phyloP scores from a whole-genome alignment of 2,113 vertebrate genomes.

The Nestor notabilis region DNA sequence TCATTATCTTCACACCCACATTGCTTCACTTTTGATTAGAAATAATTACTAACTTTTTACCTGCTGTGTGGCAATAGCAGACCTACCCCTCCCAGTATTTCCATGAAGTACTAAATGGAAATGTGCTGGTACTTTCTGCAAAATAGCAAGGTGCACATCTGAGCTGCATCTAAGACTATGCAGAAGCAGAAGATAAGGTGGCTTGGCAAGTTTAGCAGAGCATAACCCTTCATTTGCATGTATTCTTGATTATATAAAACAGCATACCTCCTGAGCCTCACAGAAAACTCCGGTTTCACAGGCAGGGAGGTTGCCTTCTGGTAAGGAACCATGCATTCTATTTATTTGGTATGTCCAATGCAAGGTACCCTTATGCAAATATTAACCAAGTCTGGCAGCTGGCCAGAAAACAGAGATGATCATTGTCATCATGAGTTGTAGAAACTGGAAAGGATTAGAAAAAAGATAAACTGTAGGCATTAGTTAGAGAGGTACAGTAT shows the following conservation, averaged over 20 bases:
- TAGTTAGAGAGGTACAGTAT: background rate
- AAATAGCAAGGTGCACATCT: background rate
- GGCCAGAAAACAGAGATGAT: background rate
- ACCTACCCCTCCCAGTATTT: background rate
- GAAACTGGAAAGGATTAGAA: background rate
- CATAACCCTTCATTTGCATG: background rate
- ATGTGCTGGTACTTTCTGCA: background rate
- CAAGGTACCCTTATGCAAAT: background rate
- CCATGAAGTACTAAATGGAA: background rate
- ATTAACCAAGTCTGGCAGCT: background rate
- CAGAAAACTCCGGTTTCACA: background rate
- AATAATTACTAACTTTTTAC: background rate
- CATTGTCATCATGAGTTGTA: background rate
- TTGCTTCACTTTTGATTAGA: background rate
- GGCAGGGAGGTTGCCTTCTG: background rate
- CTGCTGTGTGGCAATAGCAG: background rate
- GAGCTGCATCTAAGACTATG: background rate
- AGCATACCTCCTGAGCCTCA: background rate
- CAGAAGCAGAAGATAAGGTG: background rate
- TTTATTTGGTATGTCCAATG: background rate
- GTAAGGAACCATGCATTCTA: background rate
- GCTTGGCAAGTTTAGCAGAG: slow-evolving; percentile 5
- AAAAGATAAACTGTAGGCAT: background rate
- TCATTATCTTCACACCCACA: background rate
- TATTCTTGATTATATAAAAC: background rate